Conservation (phyloP, 2,113 vertebrate species). For the Cricetomys ansorgei region DNA sequence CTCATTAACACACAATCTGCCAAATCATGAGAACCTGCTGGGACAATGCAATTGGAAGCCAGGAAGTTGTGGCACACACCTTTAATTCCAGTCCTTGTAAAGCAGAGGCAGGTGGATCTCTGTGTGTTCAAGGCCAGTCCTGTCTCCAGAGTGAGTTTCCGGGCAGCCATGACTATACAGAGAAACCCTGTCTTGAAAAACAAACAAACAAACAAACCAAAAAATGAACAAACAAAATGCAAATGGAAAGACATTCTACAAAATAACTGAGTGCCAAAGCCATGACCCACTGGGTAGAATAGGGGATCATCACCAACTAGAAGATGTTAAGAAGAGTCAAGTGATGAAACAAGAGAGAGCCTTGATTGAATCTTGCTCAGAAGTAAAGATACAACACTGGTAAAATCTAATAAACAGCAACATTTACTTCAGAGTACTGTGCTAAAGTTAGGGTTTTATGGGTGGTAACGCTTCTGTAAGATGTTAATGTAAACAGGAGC, state of each 20-base stretch:
- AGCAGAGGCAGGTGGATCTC: background rate
- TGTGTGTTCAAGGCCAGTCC: background rate
- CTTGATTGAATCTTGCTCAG: background rate
- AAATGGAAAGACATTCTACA: background rate
- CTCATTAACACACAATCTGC: background rate
- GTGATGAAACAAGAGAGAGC: background rate
- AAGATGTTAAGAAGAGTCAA: background rate
- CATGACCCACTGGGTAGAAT: background rate
- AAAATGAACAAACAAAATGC: background rate
- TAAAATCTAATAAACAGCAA: background rate
- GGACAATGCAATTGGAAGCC: background rate
- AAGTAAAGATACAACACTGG: background rate
- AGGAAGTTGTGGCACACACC: fast-evolving
- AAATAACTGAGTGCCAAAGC: background rate
- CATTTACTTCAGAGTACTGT: background rate
- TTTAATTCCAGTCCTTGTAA: background rate
- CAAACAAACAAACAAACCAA: background rate
- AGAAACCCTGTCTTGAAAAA: background rate
- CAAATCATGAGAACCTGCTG: background rate
- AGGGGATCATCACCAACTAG: background rate
- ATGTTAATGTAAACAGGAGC: background rate
- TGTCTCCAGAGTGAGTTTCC: background rate
- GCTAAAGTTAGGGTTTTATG: background rate
- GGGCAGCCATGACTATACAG: background rate
- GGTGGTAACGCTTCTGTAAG: background rate